Percentiles rank a stretch among this genome's conserved stretches.
phyloP scores from a whole-genome alignment of 1,140 invertebrate species.

The Saccostrea cuccullata region DNA sequence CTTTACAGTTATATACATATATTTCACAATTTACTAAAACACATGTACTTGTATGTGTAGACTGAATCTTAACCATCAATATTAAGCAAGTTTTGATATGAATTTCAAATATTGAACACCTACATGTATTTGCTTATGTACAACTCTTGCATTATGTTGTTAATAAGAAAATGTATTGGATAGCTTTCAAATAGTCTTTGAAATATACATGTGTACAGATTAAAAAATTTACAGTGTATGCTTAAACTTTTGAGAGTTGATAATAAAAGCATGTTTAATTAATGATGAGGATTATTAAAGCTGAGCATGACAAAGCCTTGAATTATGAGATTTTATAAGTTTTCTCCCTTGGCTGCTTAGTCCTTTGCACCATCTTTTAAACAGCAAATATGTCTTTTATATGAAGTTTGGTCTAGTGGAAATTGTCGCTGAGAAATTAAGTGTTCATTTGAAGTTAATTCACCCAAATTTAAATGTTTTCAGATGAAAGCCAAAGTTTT shows the following conservation, averaged over 20 bases:
- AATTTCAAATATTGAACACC: no score
- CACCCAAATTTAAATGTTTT: slow-evolving; percentile 47
- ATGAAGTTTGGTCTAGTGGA: background rate
- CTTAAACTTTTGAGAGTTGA: background rate
- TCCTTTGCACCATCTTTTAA: background rate
- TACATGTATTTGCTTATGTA: no score
- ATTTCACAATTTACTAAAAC: background rate
- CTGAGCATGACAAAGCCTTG: background rate
- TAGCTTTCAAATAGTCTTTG: no score
- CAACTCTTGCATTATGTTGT: no score
- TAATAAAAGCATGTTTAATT: background rate
- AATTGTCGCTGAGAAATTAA: background rate
- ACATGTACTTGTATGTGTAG: background rate
- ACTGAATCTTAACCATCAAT: background rate
- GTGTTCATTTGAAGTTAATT: background rate
- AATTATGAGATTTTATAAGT: background rate
- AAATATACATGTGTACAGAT: background rate
- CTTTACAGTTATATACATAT: background rate
- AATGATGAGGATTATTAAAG: background rate
- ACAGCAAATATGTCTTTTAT: background rate
- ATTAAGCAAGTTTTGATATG: no score
- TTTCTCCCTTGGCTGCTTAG: background rate
- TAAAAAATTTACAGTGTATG: background rate
- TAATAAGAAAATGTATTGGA: no score
- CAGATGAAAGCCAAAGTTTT: slow-evolving; percentile 73